Evolutionary conservation across 2,113 vertebrate species (phyloP).

Genomic region (Aptenodytes patagonicus): DNA sequence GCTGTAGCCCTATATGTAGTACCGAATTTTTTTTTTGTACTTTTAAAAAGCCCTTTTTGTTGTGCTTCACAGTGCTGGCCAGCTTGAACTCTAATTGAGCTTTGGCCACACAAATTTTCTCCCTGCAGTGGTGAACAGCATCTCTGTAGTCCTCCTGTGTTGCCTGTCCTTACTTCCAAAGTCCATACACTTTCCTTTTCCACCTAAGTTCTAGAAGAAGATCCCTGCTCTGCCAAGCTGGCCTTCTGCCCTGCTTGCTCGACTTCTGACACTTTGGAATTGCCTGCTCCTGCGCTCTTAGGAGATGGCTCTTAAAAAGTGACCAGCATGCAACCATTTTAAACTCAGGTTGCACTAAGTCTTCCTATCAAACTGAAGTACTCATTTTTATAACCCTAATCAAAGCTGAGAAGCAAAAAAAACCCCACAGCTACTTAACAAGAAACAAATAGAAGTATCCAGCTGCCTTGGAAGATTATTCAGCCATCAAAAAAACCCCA

Average conservation of each 20-base stretch:
- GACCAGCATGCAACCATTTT: background rate
- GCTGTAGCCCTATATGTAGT: too few species aligned
- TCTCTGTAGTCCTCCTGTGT: background rate
- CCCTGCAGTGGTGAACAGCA: background rate
- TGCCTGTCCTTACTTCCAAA: background rate
- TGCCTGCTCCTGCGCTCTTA: background rate
- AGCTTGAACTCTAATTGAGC: background rate
- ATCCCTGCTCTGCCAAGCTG: background rate
- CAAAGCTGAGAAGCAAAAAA: background rate
- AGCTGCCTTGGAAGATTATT: background rate
- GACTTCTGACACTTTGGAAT: background rate
- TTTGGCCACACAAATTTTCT: background rate
- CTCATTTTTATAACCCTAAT: background rate
- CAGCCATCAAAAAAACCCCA: background rate
- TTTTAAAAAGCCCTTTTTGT: background rate
- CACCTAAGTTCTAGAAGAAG: background rate
- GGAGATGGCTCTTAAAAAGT: background rate
- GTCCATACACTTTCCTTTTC: background rate
- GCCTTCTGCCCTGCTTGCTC: background rate
- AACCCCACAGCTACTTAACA: background rate
- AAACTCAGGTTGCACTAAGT: background rate
- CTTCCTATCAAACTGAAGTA: background rate
- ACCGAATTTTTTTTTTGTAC: too few species aligned
- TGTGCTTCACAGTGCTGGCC: background rate
- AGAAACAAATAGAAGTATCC: background rate